Conservation (phyloP, 2,797 vertebrate genomes). For the Cercopithecus hamlyni region DNA sequence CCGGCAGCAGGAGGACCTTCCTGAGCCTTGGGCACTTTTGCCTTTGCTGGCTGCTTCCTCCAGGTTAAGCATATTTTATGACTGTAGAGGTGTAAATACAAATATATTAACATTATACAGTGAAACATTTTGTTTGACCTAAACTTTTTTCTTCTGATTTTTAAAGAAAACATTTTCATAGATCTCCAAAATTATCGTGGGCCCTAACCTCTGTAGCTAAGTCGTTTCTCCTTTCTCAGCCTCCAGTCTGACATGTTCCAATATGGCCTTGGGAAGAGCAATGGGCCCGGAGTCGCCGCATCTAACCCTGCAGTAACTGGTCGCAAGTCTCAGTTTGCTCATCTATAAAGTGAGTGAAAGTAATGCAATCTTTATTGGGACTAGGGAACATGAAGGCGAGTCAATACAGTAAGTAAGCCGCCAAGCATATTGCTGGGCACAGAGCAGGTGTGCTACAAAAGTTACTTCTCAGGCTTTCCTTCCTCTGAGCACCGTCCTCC, state of each 20-base stretch:
- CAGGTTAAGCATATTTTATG: background rate
- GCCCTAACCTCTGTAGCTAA: background rate
- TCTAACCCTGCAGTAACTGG: background rate
- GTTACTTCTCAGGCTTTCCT: conserved; percentile 33
- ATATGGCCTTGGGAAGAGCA: background rate
- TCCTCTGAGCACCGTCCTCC: background rate
- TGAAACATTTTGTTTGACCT: conserved; percentile 7
- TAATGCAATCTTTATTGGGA: background rate
- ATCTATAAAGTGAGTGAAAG: background rate
- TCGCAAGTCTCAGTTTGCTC: background rate
- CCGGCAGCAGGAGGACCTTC: background rate
- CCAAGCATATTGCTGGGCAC: background rate
- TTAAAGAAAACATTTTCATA: conserved; percentile 19
- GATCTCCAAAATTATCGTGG: background rate
- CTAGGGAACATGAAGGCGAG: background rate
- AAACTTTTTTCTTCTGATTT: background rate
- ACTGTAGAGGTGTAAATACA: background rate
- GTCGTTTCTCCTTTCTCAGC: background rate
- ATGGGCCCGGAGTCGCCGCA: background rate
- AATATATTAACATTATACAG: background rate
- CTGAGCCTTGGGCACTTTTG: background rate
- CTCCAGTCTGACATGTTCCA: background rate
- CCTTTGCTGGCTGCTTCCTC: background rate
- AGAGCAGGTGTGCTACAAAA: conserved; percentile 34
- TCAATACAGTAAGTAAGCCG: background rate